Evolutionary conservation across 1,140 invertebrate species (phyloP).

Genomic region (Cydia amplana): DNA sequence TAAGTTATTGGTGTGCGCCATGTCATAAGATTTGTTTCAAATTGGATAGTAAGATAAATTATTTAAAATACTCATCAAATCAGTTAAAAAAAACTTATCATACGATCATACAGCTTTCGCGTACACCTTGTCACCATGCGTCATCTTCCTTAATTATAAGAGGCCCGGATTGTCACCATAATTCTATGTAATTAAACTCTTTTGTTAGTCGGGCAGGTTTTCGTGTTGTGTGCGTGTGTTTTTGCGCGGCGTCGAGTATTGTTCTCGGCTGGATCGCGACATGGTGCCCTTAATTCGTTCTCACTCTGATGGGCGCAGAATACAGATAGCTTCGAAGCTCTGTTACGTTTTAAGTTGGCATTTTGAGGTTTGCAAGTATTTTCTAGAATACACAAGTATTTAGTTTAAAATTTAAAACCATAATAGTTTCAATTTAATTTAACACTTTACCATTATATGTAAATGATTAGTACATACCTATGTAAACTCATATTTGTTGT

Average conservation of each 20-base stretch:
- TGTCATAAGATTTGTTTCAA: no score
- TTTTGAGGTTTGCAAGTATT: background rate
- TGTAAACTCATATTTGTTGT: no score
- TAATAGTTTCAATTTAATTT: no score
- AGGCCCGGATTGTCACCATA: slow-evolving; percentile 26
- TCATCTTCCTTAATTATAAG: slow-evolving; percentile 20
- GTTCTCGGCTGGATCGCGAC: slow-evolving; percentile 72
- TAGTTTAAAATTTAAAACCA: no score
- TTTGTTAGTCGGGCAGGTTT: slow-evolving; percentile 56
- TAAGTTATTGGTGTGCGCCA: no score
- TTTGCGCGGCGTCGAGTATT: slow-evolving; percentile 72
- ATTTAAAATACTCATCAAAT: no score
- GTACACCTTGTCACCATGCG: slow-evolving; percentile 19
- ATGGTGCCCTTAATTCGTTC: slow-evolving; percentile 74
- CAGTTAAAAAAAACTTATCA: no score
- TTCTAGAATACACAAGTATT: background rate
- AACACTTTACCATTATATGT: no score
- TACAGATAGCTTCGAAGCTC: slow-evolving; percentile 57
- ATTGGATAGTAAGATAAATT: no score
- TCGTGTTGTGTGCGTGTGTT: slow-evolving; percentile 66
- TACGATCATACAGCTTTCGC: background rate
- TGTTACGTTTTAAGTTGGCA: background rate
- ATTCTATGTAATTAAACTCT: slow-evolving; percentile 26
- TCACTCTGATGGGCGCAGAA: slow-evolving; percentile 70
- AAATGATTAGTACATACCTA: no score